Evolutionary conservation across 1,140 invertebrate genomes (phyloP), one percentile per base, ranked within the genome.

Genomic region (Ceratina australensis): DNA sequence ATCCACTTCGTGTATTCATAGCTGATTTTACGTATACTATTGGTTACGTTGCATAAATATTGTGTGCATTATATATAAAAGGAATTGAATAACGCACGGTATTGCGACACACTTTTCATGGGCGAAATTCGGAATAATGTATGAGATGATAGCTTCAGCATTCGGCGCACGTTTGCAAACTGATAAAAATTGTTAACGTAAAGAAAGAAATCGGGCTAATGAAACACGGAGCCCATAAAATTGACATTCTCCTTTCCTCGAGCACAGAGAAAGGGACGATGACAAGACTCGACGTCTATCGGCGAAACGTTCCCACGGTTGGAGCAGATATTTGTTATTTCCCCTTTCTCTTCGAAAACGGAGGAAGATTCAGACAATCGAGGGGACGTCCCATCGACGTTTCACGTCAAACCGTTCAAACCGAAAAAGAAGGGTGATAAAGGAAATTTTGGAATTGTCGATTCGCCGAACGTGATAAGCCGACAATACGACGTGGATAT

Each of bases 11-110:
- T 42, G 10, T 10, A 10, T 42, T 42, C 33, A 42, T 42, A 42
- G 33, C 10, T 42, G 33, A 42, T 42, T 10, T 42, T 42, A 42
- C 33, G n/a, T n/a, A n/a, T n/a, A n/a, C n/a, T n/a, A 42, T 42
- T 42, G 3, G 33, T 42, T 42, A 42, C 33, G 10, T 42, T 8
- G 33, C 60, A 80, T 75, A 56, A 74, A 67, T 64, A 81, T 13
- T 50, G 10, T 59, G 15, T 59, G 24, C 54, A 3, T 57, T 68
- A 74, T 74, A 66, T 42, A 3, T 42, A 42, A 8, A 10, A 42
- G 10, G 33, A 42, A 42, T 42, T 42, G 54, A 54, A 69, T 50
- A 54, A 68, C 80, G 67, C 80, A 84, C 81, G 81, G 64, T 76
- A 69, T 52, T 69, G 66, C 65, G 56, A 61, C 50, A 69, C 22